These are phyloP conservation scores for Aramus guarauna DNA, from an alignment of 2,113 vertebrate species.

Conservation along the genomic window DNA sequence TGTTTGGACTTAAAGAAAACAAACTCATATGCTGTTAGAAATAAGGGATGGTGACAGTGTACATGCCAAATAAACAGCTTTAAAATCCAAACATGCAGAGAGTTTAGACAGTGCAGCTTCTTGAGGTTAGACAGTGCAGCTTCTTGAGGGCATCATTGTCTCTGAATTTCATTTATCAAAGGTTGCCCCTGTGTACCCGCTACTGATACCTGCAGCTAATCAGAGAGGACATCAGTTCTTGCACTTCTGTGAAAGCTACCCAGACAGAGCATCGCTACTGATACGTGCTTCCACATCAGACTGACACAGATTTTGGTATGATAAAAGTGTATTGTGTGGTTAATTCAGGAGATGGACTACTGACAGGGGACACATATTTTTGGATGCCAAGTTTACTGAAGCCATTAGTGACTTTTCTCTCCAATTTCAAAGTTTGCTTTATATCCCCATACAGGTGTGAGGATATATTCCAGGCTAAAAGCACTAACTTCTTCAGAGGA, in stretches of 20 bases:
- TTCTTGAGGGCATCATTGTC: background rate
- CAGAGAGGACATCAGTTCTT: background rate
- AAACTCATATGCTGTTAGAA: background rate
- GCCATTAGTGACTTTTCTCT: background rate
- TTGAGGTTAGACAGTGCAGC: background rate
- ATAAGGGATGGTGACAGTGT: background rate
- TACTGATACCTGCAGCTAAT: background rate
- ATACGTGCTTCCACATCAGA: background rate
- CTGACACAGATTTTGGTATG: background rate
- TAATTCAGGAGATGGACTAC: background rate
- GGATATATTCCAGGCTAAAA: background rate
- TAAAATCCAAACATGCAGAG: background rate
- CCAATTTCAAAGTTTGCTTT: background rate
- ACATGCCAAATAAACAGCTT: background rate
- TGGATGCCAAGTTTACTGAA: background rate
- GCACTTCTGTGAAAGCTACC: background rate
- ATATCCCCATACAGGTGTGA: background rate
- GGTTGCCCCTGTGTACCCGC: background rate
- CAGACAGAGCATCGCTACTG: background rate
- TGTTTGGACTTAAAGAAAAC: background rate
- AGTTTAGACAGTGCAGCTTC: background rate
- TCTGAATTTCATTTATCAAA: background rate
- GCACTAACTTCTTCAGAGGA: background rate
- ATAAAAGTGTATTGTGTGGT: background rate
- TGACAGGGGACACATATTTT: background rate